Conservation (phyloP, 1,140 invertebrate species). For the Ips typographus region DNA sequence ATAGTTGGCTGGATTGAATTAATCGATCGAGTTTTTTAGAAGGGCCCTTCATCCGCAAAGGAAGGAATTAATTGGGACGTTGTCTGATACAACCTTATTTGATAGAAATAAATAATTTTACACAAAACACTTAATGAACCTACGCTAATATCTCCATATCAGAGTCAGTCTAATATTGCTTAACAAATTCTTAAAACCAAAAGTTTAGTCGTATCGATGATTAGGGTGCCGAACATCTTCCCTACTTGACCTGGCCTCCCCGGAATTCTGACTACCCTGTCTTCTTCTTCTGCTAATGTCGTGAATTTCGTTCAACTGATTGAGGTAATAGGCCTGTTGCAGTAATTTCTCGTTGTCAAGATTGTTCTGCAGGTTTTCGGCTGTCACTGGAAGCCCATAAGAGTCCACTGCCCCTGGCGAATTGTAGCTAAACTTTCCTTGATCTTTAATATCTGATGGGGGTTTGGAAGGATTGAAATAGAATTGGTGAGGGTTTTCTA, state of each 20-base stretch:
- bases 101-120: no score
- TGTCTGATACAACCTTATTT: no score
- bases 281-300: slow-evolving; percentile 13
- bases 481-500: neutral
- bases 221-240: neutral
- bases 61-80: no score
- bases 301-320: slow-evolving; percentile 21
- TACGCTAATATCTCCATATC: no score
- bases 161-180: no score
- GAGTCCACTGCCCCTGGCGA: slow-evolving; percentile 8
- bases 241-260: neutral
- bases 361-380: neutral
- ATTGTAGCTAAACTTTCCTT: neutral
- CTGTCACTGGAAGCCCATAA: neutral
- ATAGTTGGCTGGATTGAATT: no score
- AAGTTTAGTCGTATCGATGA: slow-evolving; percentile 2
- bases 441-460: slow-evolving; percentile 3
- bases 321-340: slow-evolving; percentile 9
- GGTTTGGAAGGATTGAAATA: neutral
- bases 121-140: no score
- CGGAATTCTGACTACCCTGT: neutral
- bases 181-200: neutral
- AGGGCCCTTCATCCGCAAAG: no score
- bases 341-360: slow-evolving; percentile 1
- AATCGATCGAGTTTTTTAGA: no score